Base-by-base conservation (phyloP, 2,888 invertebrate genomes). In the Metopia argyrocephala region DNA sequence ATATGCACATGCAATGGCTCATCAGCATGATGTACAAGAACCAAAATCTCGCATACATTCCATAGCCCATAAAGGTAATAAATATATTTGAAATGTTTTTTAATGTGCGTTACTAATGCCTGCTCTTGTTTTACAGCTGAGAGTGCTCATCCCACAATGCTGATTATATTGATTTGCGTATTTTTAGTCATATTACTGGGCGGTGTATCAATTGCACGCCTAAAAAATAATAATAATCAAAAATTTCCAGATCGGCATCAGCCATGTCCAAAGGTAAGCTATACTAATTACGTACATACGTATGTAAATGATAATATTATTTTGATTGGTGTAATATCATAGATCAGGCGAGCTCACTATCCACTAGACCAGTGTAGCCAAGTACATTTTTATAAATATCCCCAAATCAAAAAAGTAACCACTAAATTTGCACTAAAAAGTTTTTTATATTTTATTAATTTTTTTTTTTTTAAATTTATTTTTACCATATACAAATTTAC, bases 1-100 rank as follows among this genome's bases (percentile, higher is more conserved):
- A 38, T 90, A 89, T 62, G 91, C 92, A 25, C 90, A 90, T 84
- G 89, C 90, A 3, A 86, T 90, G 84, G 80, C 88, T 7, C 90
- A 90, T 82, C 86, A 88, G 9, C 90, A 90, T 75, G 89, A 90
- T 70, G 89, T 89, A 2, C 90, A 89, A 78, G 91, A 90, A 76
- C 89, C 90, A 18, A 89, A 89, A 75, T 86, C 89, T 21, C 86
- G 86, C 56, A 82, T 89, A 21, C 89, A 88, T 83, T 86, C 89
- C 1, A 85, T 89, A 74, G 85, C 86, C 15, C 89, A 87, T 57
- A 89, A 89, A 86, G 87, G 90, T 88, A 85, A 61, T n/a, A n/a
- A n/a, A n/a, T 38, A 18, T 62, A 31, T 62, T 20, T 38, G 9
- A 12, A 2, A 12, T 38, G 15, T 38, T 1, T 12, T 15, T 31